Percentiles rank a stretch among this genome's conserved stretches.
phyloP scores from a whole-genome alignment of 1,140 invertebrate species.

The Bradysia coprophila region DNA sequence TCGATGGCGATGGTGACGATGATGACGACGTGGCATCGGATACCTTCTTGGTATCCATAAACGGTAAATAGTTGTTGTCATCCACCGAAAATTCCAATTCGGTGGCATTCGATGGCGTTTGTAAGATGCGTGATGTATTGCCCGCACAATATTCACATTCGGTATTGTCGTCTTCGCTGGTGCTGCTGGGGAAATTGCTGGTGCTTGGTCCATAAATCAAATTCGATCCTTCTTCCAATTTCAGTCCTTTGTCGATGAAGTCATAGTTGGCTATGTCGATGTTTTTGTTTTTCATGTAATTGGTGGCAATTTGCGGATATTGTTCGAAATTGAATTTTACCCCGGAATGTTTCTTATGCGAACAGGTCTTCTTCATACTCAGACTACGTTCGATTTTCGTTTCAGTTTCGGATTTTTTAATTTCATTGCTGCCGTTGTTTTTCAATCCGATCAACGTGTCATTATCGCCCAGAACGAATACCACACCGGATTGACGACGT shows the following conservation, averaged over 20 bases:
- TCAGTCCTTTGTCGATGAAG: slow-evolving; percentile 31
- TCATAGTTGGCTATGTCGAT: slow-evolving; percentile 40
- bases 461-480: slow-evolving; percentile 61
- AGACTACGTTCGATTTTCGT: no score
- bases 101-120: slow-evolving; percentile 45
- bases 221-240: slow-evolving; percentile 10
- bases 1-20: background rate
- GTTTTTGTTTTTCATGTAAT: slow-evolving; percentile 52
- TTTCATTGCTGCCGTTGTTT: background rate
- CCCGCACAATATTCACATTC: slow-evolving; percentile 28
- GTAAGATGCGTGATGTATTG: slow-evolving; percentile 30
- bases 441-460: slow-evolving; percentile 39
- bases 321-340: slow-evolving; percentile 50
- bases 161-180: slow-evolving; percentile 16
- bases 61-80: slow-evolving; percentile 21
- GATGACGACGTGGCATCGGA: slow-evolving; percentile 3
- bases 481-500: slow-evolving; percentile 26
- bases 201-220: background rate
- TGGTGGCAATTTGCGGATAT: slow-evolving; percentile 45
- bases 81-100: slow-evolving; percentile 44
- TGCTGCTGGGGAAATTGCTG: background rate
- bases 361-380: background rate
- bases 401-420: background rate
- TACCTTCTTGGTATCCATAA: slow-evolving; percentile 17
- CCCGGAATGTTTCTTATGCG: slow-evolving; percentile 36